Base-by-base conservation (phyloP, 2,888 invertebrate species). In the Carterocephalus palaemon region DNA sequence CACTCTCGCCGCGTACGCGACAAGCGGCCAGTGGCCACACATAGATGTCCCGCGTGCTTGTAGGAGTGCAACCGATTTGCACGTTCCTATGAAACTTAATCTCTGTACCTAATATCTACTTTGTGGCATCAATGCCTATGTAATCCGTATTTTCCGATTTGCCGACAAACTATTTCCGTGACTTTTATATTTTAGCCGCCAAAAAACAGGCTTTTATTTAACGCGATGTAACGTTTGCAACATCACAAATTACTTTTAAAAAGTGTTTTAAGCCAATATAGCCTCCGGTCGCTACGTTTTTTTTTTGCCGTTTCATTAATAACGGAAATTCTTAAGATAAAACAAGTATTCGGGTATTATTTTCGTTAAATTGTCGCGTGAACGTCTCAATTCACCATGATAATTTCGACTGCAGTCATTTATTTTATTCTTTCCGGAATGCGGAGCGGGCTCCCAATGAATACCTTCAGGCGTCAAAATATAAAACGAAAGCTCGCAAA, bases 301-400 rank as follows among this genome's bases (percentile, higher is more conserved):
- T 67, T 36, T 17, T 38, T 68, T 67, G 68, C 61, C 49, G 50
- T 54, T 61, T 61, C 58, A 73, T 70, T 67, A 68, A 59, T 65
- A 22, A 64, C 50, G 52, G 62, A 69, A 69, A 67, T 61, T 57
- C 58, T 51, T 62, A 57, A 67, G 56, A 70, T 70, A 67, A 72
- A 71, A 67, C 64, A 64, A 62, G 58, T 61, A 52, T 63, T 68
- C 64, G 67, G 60, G 59, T 59, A 60, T 59, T 65, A 63, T 64
- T 61, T 31, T n/a, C 60, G 53, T 56, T 48, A 57, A 57, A 51
- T 57, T 57, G 62, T 52, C 58, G 45, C 55, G 52, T 48, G 49
- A 51, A 74, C 70, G 66, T 65, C 74, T 80, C 70, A 75, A 76
- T 78, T 64, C 62, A 47, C 52, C 48, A 38, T 67, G 64, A 68